Evolutionary conservation across 2,797 vertebrate species (phyloP), one percentile per base, ranked within the genome.

Genomic region (Peromyscus melanophrys): DNA sequence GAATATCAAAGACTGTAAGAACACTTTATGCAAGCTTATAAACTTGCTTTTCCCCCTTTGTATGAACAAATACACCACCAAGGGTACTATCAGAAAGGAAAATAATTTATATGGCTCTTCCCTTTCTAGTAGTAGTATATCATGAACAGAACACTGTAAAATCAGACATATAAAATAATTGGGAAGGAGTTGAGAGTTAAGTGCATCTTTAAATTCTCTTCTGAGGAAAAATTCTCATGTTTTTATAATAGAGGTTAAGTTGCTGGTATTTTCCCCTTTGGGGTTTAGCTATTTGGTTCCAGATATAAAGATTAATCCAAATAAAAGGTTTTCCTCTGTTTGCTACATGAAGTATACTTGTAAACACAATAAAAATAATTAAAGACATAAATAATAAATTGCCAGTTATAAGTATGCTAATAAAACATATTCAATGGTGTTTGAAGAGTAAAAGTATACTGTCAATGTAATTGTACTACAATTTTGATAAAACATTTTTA

Each of bases 271-370:
- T 92, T 96, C 95, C 98, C 98, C 99, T 99, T 99, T 99, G 99
- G 99, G 98, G 99, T 99, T 98, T 98, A 99, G 99, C 98, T 98
- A 95, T 98, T 99, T 99, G 98, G 98, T 98, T 98, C 96, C 97
- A 97, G 96, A 98, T 90, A 93, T 73, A 98, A 98, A 98, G 94
- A 0, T 5, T 96, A 97, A 97, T 80, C 96, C 93, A 98, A 98
- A 98, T 86, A 49, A 89, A 88, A 95, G 52, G 90, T 1, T 43
- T 49, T 97, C 95, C 71, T 97, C 88, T 97, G 77, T 81, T 97
- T 84, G 96, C 1, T 0, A 61, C 78, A 96, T 89, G 49, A 97
- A 96, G 34, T 87, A 81, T 12, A 97, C 78, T 77, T 97, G 95
- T 95, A 96, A 97, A 97, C 84, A 92, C 10, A 89, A 83, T 94